phyloP scores from a whole-genome alignment of 1,140 invertebrate species.

The Cepaea nemoralis region DNA sequence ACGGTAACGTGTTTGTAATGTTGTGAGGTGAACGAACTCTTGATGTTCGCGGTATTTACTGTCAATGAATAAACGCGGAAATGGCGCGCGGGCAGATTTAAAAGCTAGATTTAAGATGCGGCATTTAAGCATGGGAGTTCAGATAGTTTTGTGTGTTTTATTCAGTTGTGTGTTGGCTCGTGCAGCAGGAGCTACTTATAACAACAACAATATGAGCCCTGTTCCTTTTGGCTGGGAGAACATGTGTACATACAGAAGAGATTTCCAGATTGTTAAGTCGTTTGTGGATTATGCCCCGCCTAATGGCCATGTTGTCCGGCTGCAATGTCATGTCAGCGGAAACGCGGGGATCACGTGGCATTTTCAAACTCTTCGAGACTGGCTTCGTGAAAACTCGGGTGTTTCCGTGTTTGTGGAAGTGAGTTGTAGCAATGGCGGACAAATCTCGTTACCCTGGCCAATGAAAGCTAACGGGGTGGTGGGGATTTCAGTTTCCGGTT shows the following conservation, averaged over 20 bases:
- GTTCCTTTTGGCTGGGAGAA: neutral
- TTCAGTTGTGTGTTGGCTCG: too few relatives aligned
- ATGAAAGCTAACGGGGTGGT: constrained; percentile 28
- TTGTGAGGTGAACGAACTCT: too few relatives aligned
- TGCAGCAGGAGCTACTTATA: too few relatives aligned
- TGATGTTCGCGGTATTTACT: too few relatives aligned
- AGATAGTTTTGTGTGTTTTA: too few relatives aligned
- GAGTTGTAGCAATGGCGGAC: neutral
- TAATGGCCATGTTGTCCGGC: neutral
- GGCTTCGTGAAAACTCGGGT: neutral
- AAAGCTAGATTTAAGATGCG: too few relatives aligned
- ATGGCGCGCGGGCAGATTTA: too few relatives aligned
- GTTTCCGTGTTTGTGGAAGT: constrained; percentile 10
- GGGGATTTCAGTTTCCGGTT: neutral
- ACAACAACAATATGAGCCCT: neutral
- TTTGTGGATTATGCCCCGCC: neutral
- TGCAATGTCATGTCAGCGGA: neutral
- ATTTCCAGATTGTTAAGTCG: neutral
- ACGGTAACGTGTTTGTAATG: too few relatives aligned
- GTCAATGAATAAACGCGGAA: too few relatives aligned
- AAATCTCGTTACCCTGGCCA: constrained; percentile 14
- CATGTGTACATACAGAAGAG: neutral
- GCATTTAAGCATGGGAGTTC: too few relatives aligned
- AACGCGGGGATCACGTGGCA: neutral
- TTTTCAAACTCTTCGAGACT: neutral